These are phyloP conservation scores for Thinocorus orbignyianus DNA, from an alignment of 2,113 vertebrate species.

Conservation along the genomic window DNA sequence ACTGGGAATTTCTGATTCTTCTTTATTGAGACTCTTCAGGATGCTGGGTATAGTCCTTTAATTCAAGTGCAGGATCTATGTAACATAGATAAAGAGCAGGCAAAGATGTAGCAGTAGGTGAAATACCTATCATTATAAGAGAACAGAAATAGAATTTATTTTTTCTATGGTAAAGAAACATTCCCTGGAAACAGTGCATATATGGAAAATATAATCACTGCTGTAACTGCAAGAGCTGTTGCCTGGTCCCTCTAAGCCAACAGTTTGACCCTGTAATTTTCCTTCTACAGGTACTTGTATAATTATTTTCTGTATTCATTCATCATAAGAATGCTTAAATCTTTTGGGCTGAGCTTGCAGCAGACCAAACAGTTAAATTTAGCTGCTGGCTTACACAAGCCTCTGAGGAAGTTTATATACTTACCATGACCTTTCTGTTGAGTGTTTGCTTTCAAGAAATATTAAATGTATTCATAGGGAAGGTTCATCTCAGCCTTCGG, in stretches of 20 bases:
- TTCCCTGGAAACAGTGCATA: background rate
- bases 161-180: background rate
- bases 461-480: background rate
- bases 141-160: background rate
- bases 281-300: background rate
- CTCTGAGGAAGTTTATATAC: background rate
- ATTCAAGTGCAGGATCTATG: background rate
- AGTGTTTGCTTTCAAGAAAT: background rate
- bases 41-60: background rate
- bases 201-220: background rate
- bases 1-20: background rate
- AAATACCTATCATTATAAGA: background rate
- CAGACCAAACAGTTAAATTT: background rate
- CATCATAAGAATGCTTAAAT: background rate
- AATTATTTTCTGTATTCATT: background rate
- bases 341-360: background rate
- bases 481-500: background rate
- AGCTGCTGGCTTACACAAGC: background rate
- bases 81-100: background rate
- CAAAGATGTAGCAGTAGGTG: background rate
- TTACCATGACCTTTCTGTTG: background rate
- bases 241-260: background rate
- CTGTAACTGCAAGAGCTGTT: background rate
- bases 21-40: background rate
- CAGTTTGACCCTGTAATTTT: background rate